Conservation (phyloP, 1,140 invertebrate species). For the Bemisia tabaci region DNA sequence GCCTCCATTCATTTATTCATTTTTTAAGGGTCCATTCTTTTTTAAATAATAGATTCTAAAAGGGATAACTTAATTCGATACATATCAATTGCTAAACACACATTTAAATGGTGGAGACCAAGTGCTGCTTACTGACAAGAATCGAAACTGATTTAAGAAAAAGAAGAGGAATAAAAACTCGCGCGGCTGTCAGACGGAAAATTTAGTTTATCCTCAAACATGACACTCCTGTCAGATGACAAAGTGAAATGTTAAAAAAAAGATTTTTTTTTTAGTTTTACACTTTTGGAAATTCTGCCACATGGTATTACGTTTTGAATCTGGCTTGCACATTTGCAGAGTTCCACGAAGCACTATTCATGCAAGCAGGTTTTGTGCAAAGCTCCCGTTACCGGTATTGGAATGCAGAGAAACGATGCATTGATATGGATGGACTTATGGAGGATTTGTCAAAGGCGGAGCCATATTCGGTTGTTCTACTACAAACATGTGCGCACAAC, state of each 20-base stretch:
- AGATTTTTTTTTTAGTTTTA: conserved; percentile 61
- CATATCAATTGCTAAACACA: too few relatives aligned
- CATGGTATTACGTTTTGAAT: too few relatives aligned
- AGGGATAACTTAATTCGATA: too few relatives aligned
- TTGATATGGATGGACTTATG: conserved; percentile 70
- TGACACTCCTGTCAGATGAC: conserved; percentile 97
- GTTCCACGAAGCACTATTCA: conserved; percentile 84
- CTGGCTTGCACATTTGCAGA: too few relatives aligned
- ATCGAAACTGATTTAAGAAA: conserved; percentile 63
- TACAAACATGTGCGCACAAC: conserved; percentile 97
- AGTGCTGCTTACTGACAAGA: conserved; percentile 63
- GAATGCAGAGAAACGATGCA: conserved; percentile 54
- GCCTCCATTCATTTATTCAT: too few relatives aligned
- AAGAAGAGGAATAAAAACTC: too few relatives aligned
- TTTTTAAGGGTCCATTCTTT: too few relatives aligned
- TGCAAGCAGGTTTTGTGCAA: conserved; percentile 70
- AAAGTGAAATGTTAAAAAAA: conserved; percentile 74
- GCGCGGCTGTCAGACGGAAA: conserved; percentile 74
- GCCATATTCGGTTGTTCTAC: conserved; percentile 73
- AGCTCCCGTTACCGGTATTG: conserved; percentile 86
- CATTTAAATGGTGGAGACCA: conserved; percentile 63
- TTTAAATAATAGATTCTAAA: too few relatives aligned
- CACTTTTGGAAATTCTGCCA: conserved; percentile 29
- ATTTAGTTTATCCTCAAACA: conserved; percentile 90
- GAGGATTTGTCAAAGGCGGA: conserved; percentile 72